Conservation (phyloP, 2,797 vertebrate species). For the Emys orbicularis region DNA sequence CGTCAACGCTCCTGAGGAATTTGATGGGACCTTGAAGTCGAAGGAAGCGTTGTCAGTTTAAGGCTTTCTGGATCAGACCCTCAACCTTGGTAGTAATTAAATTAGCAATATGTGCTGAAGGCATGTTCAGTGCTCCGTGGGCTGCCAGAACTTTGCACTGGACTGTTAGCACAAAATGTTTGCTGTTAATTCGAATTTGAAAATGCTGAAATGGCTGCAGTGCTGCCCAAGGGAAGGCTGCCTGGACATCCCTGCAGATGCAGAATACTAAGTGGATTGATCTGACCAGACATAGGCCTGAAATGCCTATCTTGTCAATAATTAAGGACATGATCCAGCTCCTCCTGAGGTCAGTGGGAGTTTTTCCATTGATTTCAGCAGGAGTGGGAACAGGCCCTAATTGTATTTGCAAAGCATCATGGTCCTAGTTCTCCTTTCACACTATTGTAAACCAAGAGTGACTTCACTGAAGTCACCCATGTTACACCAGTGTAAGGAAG, state of each 20-base stretch:
- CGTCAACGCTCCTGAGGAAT: background rate
- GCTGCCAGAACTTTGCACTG: background rate
- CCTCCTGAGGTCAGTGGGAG: background rate
- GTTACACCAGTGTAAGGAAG: too few relatives aligned
- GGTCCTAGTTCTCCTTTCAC: background rate
- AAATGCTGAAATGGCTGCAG: background rate
- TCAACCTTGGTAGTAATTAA: rapidly evolving
- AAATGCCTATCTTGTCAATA: background rate
- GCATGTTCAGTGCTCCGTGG: rapidly evolving
- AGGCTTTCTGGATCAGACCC: background rate
- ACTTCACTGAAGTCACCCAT: background rate
- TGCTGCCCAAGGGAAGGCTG: background rate
- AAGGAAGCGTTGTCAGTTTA: background rate
- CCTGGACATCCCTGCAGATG: background rate
- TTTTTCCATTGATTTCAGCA: background rate
- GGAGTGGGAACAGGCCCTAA: background rate
- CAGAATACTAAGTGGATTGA: background rate
- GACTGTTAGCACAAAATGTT: background rate
- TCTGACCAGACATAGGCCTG: background rate
- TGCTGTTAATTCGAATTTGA: background rate
- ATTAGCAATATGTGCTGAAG: background rate
- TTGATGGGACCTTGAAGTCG: background rate
- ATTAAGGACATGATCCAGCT: background rate
- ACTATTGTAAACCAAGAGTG: background rate
- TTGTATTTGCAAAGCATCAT: background rate